Evolutionary conservation across 2,888 invertebrate species (phyloP), one percentile per base, ranked within the genome.

Genomic region (Apotomis capreana): DNA sequence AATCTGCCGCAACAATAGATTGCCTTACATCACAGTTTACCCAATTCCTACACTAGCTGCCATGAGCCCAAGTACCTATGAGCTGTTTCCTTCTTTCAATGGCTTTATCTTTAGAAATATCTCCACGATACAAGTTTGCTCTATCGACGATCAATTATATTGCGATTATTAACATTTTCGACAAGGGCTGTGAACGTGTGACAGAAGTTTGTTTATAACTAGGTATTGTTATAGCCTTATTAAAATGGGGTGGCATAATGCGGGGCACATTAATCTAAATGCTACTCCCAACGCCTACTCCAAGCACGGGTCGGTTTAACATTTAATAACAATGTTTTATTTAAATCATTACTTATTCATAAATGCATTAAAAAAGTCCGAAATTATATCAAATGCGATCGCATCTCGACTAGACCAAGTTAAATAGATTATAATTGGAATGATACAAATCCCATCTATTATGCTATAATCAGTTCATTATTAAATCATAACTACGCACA

Each of bases 341-440:
- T 80, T 80, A 78, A 82, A 78, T 76, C 78, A 76, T 78, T 70
- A 70, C 63, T 76, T 76, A 76, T 76, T 69, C 8, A 52, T 74
- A 68, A 76, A 74, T 67, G 55, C 63, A 68, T 62, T 46, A 68
- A 61, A 64, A 52, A 49, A 54, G 13, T 54, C 36, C 26, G 54
- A 74, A 62, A 57, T 68, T 5, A 73, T 68, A 67, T 72, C 57
- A 74, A 61, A 76, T 75, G 75, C 76, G 62, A 77, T 77, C 75
- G 80, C 76, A 81, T 76, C 79, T 81, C 84, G 85, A 86, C 87
- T 88, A 88, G 87, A 84, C 75, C 77, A 76, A 76, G 64, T 73
- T 68, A 73, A 73, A 76, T 71, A 67, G 70, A 74, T 71, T 74
- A 74, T 70, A 71, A 73, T 81, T 80, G 79, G 79, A 83, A 80